Conservation (phyloP, 64 coral and sea anemone species). For the Pachyseris speciosa region DNA sequence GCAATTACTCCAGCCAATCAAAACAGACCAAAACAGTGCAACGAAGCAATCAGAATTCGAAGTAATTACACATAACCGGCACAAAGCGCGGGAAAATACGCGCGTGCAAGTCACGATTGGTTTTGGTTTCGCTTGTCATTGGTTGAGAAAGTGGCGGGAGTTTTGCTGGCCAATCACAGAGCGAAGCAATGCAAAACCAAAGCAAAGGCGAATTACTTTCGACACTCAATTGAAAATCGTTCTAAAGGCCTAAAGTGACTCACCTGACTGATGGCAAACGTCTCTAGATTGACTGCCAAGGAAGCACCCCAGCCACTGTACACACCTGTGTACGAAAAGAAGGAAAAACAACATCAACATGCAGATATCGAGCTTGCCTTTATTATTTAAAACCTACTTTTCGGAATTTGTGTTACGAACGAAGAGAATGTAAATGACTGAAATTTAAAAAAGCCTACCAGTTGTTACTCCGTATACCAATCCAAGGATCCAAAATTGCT, state of each 20-base stretch:
- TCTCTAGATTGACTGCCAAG: constrained; percentile 94
- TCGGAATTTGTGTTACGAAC: not conserved
- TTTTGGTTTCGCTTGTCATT: too few species aligned
- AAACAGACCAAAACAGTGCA: too few species aligned
- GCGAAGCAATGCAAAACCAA: too few species aligned
- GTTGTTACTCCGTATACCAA: constrained; percentile 94
- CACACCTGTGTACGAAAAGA: constrained; percentile 64
- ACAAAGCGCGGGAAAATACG: too few species aligned
- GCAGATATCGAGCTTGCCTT: not conserved
- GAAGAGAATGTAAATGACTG: not conserved
- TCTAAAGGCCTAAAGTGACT: not conserved
- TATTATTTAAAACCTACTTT: not conserved
- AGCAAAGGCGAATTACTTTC: too few species aligned
- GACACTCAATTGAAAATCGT: too few species aligned
- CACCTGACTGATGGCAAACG: constrained; percentile 89
- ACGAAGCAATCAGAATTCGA: too few species aligned
- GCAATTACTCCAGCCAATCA: too few species aligned
- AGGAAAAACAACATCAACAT: not conserved
- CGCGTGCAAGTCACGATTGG: too few species aligned
- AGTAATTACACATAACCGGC: too few species aligned
- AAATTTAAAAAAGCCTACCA: constrained; percentile 37
- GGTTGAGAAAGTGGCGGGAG: too few species aligned
- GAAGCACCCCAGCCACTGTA: constrained; percentile 99
- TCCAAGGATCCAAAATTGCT: constrained; percentile 93
- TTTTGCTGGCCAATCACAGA: too few species aligned